phyloP scores from a whole-genome alignment of 2,797 vertebrate species.

The Sebastes kiyomatsui region DNA sequence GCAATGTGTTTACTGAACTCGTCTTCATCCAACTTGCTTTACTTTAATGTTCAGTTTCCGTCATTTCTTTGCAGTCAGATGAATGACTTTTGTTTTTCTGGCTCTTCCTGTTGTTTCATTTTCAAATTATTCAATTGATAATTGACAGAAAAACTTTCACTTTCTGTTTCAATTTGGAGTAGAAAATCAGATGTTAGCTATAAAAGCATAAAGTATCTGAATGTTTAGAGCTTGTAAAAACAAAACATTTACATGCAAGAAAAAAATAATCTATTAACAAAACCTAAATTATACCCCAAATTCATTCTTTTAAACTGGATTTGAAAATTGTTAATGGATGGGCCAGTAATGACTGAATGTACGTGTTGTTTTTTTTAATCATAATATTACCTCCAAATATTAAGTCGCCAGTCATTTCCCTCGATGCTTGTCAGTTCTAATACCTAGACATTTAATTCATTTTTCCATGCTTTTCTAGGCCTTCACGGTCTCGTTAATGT shows the following conservation, averaged over 20 bases:
- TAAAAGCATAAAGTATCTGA: background rate
- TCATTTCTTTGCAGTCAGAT: background rate
- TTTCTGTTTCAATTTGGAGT: background rate
- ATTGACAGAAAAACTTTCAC: background rate
- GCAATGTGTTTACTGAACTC: conserved; percentile 55
- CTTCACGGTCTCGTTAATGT: background rate
- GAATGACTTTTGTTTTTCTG: background rate
- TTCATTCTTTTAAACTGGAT: background rate
- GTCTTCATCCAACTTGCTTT: conserved; percentile 11
- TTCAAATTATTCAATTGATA: background rate
- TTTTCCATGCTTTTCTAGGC: background rate
- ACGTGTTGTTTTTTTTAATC: background rate
- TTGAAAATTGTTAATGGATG: background rate
- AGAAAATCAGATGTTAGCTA: background rate
- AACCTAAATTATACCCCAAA: background rate
- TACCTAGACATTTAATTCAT: background rate
- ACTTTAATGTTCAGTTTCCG: background rate
- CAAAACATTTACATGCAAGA: background rate
- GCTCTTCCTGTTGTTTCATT: background rate
- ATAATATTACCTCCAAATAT: background rate
- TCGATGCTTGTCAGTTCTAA: background rate
- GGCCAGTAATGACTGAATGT: background rate
- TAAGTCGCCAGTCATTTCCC: background rate
- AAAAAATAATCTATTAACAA: background rate
- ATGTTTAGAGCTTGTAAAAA: background rate